Evolutionary conservation across 30 jellyfish, hydroid and myxozoan species (phyloP).

Genomic region (Catostylus mosaicus): DNA sequence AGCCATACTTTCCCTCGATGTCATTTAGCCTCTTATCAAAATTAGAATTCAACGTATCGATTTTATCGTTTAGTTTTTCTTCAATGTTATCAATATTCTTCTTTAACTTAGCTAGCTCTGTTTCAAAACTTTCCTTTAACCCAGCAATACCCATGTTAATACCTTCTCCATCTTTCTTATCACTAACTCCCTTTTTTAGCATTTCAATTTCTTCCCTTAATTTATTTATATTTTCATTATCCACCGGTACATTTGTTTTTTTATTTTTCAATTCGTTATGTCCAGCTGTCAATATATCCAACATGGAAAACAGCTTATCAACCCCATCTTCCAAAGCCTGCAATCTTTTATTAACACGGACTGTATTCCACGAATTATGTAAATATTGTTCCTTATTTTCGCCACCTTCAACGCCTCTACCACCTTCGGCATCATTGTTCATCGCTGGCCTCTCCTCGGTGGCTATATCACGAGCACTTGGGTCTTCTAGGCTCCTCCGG

Average conservation of each 20-base stretch:
- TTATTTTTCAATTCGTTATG: constrained; percentile 18
- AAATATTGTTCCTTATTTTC: background rate
- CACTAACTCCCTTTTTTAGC: background rate
- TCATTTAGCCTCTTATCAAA: background rate
- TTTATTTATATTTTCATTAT: background rate
- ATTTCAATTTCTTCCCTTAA: constrained; percentile 7
- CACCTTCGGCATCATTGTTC: background rate
- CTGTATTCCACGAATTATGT: constrained; percentile 60
- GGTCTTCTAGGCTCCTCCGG: background rate
- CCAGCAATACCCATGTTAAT: too few relatives aligned
- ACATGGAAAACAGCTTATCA: constrained; percentile 76
- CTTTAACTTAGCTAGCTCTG: constrained; percentile 6
- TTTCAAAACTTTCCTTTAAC: background rate
- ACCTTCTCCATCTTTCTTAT: background rate
- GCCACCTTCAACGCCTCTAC: background rate
- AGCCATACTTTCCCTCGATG: background rate
- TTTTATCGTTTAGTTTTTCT: background rate
- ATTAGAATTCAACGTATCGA: too few relatives aligned
- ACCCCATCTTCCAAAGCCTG: constrained; percentile 79
- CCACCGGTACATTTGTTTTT: background rate
- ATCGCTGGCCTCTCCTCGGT: background rate
- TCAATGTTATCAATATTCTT: constrained; percentile 5
- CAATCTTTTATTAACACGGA: constrained; percentile 60
- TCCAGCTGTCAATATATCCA: constrained; percentile 53
- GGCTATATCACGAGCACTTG: background rate